Conservation (phyloP, 2,888 invertebrate species). For the Stenichneumon culpator region DNA sequence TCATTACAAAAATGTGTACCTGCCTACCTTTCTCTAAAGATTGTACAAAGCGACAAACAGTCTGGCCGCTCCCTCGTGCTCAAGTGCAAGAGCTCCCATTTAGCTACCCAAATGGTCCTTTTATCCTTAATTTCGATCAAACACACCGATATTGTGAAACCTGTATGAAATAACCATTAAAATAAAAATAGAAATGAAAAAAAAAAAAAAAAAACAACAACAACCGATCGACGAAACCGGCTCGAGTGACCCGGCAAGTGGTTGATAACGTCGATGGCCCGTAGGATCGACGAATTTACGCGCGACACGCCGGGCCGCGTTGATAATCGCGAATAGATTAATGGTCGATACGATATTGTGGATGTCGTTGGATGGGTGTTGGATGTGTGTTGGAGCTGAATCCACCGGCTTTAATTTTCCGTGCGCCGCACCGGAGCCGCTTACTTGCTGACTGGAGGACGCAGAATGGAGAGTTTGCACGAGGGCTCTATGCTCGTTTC, state of each 20-base stretch:
- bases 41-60: too few species aligned
- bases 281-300: not conserved
- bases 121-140: too few species aligned
- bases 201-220: too few species aligned
- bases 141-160: too few species aligned
- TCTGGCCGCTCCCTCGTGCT: too few species aligned
- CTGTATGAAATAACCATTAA: too few species aligned
- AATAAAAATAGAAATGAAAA: too few species aligned
- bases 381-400: not conserved
- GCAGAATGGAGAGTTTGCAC: slow-evolving; percentile 31
- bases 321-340: slow-evolving; percentile 17
- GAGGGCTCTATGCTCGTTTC: slow-evolving; percentile 4
- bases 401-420: not conserved
- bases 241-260: not conserved
- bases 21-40: too few species aligned
- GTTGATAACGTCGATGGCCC: slow-evolving; percentile 8
- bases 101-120: too few species aligned
- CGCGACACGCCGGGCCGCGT: not conserved
- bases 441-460: slow-evolving; percentile 23
- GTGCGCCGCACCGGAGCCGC: not conserved
- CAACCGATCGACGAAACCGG: not conserved
- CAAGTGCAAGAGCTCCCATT: too few species aligned
- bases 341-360: not conserved
- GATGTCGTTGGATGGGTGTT: too few species aligned
- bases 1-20: too few species aligned